Base-by-base conservation (phyloP, 2,888 invertebrate species). In the Latrodectus elegans region DNA sequence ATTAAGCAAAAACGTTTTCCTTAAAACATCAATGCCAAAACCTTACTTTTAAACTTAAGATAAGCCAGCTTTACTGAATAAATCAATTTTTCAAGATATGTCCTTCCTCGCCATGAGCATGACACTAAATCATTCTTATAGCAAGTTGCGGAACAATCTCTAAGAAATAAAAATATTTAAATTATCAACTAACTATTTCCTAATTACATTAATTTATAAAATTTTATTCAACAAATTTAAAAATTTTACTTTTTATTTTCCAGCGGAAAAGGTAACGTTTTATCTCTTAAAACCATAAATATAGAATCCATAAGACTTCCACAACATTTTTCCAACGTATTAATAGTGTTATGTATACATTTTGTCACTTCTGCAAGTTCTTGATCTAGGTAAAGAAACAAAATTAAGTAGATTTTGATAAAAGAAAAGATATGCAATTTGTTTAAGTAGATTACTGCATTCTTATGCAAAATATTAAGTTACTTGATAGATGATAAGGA, bases 401-500 rank as follows among this genome's bases (percentile, higher is more conserved):
- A 11, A 6, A 60, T 11, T 10, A 55, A 4, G 60, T 60, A 60
- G 60, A n/a, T 60, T 38, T 38, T 38, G 38, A 11, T 17, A 68
- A 68, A 11, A 17, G 38, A 38, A 38, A 4, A 38, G 0, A 38
- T 4, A 38, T 38, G 4, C 38, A 38, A 3, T 38, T 38, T 22
- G 1, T 22, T 22, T 38, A 38, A 11, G 60, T 60, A n/a, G 38
- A n/a, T 11, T n/a, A 60, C 6, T 11, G 14, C 4, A 60, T 9
- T n/a, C 12, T 14, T n/a, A 60, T n/a, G 17, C 1, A 12, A 70
- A 70, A 26, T 9, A 26, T 38, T 17, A 8, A 38, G 4, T 76
- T 76, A 77, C 77, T 67, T 53, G 77, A 22, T 68, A 77, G 4
- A 17, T 14, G 12, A 77, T 77, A 77, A 38, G 67, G 17, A 6